phyloP scores from a whole-genome alignment of 2,888 invertebrate species.

The Drosophila anomelani region DNA sequence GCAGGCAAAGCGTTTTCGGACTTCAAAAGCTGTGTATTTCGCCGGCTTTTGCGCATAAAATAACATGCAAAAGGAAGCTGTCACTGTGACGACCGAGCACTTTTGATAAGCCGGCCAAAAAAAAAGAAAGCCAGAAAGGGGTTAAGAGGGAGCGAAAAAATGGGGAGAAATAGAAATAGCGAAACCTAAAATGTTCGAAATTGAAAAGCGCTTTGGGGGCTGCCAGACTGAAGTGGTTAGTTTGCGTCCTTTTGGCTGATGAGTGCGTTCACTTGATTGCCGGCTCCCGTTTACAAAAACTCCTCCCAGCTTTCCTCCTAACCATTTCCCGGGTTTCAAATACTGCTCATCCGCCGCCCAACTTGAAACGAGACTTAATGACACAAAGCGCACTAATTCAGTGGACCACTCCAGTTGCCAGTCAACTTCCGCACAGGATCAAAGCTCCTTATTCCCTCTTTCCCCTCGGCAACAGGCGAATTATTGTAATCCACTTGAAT shows the following conservation, averaged over 20 bases:
- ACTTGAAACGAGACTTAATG: conserved; percentile 72
- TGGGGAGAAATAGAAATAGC: conserved; percentile 13
- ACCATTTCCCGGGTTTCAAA: conserved; percentile 31
- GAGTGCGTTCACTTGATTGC: conserved; percentile 70
- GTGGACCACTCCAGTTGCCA: conserved; percentile 14
- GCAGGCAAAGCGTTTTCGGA: conserved; percentile 48
- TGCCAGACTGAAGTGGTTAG: conserved; percentile 39
- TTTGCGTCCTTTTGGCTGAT: conserved; percentile 40
- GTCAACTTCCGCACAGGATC: conserved; percentile 17
- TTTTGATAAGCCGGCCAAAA: conserved; percentile 62
- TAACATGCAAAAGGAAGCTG: conserved; percentile 45
- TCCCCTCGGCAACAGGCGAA: conserved; percentile 17
- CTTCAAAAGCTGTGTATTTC: conserved; percentile 50
- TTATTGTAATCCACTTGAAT: conserved; percentile 48
- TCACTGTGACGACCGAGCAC: conserved; percentile 54
- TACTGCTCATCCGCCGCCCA: conserved; percentile 38
- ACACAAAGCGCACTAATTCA: conserved; percentile 74
- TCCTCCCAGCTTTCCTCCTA: neutral
- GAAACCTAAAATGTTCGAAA: conserved; percentile 57
- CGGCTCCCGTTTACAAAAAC: conserved; percentile 17
- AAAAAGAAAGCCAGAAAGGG: conserved; percentile 54
- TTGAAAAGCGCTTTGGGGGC: conserved; percentile 58
- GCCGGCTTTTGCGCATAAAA: conserved; percentile 62
- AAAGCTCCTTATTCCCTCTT: neutral
- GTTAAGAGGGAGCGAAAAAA: conserved; percentile 57